Conservation (phyloP, 2,113 vertebrate genomes). For the Elephas maximus region DNA sequence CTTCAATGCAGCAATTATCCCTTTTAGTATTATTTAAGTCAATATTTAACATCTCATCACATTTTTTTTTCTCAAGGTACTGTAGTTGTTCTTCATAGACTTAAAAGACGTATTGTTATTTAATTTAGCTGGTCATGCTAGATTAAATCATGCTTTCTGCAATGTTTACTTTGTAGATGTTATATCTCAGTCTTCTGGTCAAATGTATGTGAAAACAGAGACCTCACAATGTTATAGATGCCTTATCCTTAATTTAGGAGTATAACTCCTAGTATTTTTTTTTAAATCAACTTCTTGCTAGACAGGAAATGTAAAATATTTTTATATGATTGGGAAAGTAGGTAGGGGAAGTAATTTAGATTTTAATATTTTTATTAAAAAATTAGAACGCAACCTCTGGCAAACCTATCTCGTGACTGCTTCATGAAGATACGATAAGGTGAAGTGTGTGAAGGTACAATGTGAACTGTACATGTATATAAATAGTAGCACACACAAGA, state of each 20-base stretch:
- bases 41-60: background rate
- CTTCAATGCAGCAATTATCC: background rate
- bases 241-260: background rate
- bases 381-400: background rate
- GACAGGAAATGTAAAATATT: background rate
- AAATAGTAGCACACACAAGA: background rate
- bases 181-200: background rate
- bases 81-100: background rate
- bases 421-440: background rate
- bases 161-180: background rate
- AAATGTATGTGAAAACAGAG: slow-evolving; percentile 2
- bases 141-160: background rate
- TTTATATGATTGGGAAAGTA: background rate
- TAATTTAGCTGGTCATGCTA: background rate
- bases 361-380: slow-evolving; percentile 19
- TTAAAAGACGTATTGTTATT: background rate
- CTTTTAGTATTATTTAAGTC: background rate
- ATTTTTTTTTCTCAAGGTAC: background rate
- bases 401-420: background rate
- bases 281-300: too few relatives aligned
- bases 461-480: background rate
- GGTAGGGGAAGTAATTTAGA: background rate
- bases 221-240: background rate
- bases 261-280: background rate
- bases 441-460: background rate